phyloP scores from a whole-genome alignment of 2,888 invertebrate genomes.

The Hypomecis atomaria region DNA sequence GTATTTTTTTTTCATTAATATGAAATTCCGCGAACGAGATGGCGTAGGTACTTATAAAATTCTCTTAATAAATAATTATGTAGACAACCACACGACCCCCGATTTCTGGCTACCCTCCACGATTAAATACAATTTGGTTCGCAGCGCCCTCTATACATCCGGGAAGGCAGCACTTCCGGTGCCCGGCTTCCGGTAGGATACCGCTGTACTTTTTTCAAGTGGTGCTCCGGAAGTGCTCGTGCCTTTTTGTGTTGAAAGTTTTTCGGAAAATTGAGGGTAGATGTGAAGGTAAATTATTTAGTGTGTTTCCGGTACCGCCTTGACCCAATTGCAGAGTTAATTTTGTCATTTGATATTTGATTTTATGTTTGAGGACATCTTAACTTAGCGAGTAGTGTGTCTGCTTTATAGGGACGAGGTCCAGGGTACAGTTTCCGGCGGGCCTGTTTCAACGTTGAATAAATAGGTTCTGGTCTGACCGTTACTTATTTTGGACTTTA shows the following conservation, averaged over 20 bases:
- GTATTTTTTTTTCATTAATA: too few relatives aligned
- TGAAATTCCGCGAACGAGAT: too few relatives aligned
- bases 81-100: slow-evolving; percentile 45
- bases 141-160: slow-evolving; percentile 77
- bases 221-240: slow-evolving; percentile 65
- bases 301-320: slow-evolving; percentile 35
- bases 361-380: too few relatives aligned
- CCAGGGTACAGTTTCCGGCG: too few relatives aligned
- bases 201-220: slow-evolving; percentile 74
- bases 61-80: slow-evolving; percentile 59
- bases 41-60: too few relatives aligned
- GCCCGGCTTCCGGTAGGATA: slow-evolving; percentile 75
- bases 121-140: slow-evolving; percentile 68
- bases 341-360: slow-evolving; percentile 1
- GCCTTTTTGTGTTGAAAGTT: slow-evolving; percentile 69
- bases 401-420: too few relatives aligned
- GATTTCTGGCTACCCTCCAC: slow-evolving; percentile 52
- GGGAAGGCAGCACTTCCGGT: slow-evolving; percentile 80
- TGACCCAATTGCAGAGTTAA: slow-evolving; percentile 32
- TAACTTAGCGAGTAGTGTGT: too few relatives aligned
- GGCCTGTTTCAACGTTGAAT: too few relatives aligned
- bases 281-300: slow-evolving; percentile 53
- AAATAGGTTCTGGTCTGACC: too few relatives aligned
- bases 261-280: slow-evolving; percentile 53
- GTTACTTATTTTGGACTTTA: too few relatives aligned